These are phyloP conservation scores for Sebastes goodei DNA, from an alignment of 2,797 vertebrate genomes.

Conservation along the genomic window DNA sequence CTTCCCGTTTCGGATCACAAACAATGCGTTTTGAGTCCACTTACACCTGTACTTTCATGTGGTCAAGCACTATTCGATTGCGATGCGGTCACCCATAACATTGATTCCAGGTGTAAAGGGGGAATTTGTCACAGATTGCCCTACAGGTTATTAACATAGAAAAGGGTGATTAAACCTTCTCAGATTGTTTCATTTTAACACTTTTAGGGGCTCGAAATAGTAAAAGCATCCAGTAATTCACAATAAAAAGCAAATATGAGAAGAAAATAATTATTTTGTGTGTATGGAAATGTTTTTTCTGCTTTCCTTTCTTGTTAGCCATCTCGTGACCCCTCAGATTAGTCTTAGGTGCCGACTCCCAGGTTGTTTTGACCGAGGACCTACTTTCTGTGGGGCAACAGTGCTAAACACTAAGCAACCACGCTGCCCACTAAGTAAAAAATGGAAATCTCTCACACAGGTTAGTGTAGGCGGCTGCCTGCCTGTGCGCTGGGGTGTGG, in stretches of 20 bases:
- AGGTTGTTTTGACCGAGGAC: background rate
- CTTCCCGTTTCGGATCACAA: no score
- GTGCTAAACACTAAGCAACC: background rate
- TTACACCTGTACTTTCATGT: background rate
- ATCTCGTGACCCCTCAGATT: background rate
- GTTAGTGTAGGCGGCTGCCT: background rate
- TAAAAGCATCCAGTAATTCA: background rate
- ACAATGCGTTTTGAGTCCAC: no score
- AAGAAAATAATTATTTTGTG: background rate
- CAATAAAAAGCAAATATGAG: background rate
- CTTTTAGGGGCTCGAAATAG: background rate
- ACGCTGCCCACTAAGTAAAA: constrained; percentile 5
- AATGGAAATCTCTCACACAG: background rate
- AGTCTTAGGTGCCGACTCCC: background rate
- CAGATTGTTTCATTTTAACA: background rate
- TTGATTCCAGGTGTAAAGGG: background rate
- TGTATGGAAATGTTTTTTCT: background rate
- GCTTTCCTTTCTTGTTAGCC: background rate
- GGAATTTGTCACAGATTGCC: background rate
- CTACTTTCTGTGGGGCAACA: background rate
- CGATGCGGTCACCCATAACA: background rate
- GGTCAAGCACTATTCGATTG: background rate
- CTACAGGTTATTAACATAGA: background rate
- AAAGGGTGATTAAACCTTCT: background rate
- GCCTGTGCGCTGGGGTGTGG: background rate